Evolutionary conservation across 1,140 invertebrate species (phyloP).

Genomic region (Orchestia grillus): DNA sequence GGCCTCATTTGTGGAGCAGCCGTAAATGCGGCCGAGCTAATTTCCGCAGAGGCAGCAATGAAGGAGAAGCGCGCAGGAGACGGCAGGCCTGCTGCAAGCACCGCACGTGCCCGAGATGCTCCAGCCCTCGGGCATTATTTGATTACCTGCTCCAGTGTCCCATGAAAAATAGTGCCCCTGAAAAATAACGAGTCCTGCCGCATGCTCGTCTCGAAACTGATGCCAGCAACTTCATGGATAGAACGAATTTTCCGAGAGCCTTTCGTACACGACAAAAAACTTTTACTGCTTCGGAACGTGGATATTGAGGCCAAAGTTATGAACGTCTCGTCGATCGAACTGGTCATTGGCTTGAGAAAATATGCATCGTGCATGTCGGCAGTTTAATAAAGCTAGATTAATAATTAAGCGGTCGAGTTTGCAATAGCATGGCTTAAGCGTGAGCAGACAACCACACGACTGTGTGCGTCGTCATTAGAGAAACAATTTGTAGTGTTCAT

Average conservation of each 20-base stretch:
- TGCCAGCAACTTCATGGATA: background rate
- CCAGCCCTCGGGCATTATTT: background rate
- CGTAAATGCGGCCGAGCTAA: background rate
- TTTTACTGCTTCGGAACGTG: too few relatives aligned
- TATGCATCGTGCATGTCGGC: too few relatives aligned
- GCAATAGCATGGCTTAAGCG: too few relatives aligned
- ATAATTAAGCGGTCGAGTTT: too few relatives aligned
- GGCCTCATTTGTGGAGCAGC: background rate
- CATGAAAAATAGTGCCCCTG: background rate
- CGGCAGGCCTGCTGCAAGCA: background rate
- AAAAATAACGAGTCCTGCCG: background rate
- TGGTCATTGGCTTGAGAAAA: too few relatives aligned
- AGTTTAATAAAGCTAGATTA: too few relatives aligned
- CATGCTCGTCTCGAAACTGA: background rate
- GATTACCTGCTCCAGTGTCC: background rate
- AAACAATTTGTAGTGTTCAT: too few relatives aligned
- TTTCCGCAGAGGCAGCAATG: background rate
- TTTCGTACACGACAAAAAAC: too few relatives aligned
- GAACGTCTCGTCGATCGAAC: too few relatives aligned
- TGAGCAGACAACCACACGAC: too few relatives aligned
- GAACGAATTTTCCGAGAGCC: background rate
- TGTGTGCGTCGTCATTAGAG: too few relatives aligned
- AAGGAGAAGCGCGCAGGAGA: background rate
- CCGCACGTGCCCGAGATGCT: background rate
- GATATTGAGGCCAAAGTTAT: too few relatives aligned